These are phyloP conservation scores for Vidua macroura DNA, from an alignment of 2,113 vertebrate genomes.

Conservation along the genomic window DNA sequence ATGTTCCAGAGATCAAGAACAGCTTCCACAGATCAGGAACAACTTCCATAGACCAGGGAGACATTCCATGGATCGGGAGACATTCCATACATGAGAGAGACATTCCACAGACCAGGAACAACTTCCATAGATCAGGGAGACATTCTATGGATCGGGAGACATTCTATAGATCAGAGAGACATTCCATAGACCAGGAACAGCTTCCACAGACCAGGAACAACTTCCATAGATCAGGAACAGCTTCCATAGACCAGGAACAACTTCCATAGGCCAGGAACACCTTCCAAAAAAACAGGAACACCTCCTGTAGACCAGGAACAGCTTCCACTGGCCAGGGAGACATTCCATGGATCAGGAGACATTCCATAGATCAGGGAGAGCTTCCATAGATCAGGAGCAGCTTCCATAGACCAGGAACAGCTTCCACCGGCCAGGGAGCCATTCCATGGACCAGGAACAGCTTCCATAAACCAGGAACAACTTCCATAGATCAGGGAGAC, in stretches of 20 bases:
- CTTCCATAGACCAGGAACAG: accelerated
- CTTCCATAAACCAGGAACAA: too few species aligned
- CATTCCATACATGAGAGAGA: accelerated
- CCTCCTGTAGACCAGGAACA: accelerated
- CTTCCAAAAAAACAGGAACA: background rate
- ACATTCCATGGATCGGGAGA: background rate
- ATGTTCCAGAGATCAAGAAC: accelerated
- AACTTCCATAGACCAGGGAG: background rate
- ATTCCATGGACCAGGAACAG: too few species aligned
- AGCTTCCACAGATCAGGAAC: accelerated
- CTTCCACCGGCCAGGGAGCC: accelerated
- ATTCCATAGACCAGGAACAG: background rate
- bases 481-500: too few species aligned
- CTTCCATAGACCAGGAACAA: accelerated
- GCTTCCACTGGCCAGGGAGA: accelerated
- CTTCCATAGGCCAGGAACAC: accelerated
- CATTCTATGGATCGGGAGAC: accelerated
- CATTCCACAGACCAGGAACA: accelerated
- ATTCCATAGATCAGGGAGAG: too few species aligned
- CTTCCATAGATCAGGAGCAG: accelerated
- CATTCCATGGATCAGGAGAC: too few species aligned
- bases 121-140: accelerated
- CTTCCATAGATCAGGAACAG: too few species aligned
- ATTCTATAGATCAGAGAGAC: accelerated
- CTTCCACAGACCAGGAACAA: accelerated